Evolutionary conservation across 2,113 vertebrate species (phyloP).

Genomic region (Stegastes partitus): DNA sequence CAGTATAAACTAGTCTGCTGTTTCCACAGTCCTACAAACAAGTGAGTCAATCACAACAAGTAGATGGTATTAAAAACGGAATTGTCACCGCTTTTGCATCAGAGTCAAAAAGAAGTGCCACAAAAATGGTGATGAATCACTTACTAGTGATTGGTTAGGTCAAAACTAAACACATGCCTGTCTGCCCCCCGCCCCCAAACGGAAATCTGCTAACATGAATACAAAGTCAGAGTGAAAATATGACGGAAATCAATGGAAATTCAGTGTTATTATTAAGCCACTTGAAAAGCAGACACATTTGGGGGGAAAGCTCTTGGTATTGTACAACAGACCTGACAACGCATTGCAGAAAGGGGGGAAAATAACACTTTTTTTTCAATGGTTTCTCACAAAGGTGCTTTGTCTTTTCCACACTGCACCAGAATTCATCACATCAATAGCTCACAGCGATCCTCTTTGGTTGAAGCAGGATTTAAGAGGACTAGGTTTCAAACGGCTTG

Average conservation of each 20-base stretch:
- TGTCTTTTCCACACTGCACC: slow-evolving; percentile 46
- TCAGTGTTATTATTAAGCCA: neutral
- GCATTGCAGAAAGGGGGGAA: slow-evolving; percentile 13
- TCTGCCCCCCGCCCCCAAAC: no score
- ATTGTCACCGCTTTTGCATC: no score
- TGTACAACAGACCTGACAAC: slow-evolving; percentile 7
- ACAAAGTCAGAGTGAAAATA: neutral
- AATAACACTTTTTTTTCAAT: neutral
- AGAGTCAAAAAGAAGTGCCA: no score
- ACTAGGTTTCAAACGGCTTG: slow-evolving; percentile 60
- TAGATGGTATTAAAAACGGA: no score
- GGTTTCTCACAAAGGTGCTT: slow-evolving; percentile 52
- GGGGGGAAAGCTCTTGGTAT: neutral
- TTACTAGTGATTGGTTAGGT: neutral
- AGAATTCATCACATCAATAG: slow-evolving; percentile 67
- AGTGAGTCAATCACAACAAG: no score
- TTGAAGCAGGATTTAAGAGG: slow-evolving; percentile 61
- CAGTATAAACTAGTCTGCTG: no score
- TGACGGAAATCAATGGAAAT: neutral
- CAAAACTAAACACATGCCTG: neutral
- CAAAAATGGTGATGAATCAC: no score
- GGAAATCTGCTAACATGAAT: slow-evolving; percentile 7
- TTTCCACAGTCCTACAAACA: no score
- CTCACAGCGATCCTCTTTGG: slow-evolving; percentile 55
- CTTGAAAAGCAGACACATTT: slow-evolving; percentile 2